phyloP scores from a whole-genome alignment of 2,113 vertebrate species.

The Coregonus clupeaformis region DNA sequence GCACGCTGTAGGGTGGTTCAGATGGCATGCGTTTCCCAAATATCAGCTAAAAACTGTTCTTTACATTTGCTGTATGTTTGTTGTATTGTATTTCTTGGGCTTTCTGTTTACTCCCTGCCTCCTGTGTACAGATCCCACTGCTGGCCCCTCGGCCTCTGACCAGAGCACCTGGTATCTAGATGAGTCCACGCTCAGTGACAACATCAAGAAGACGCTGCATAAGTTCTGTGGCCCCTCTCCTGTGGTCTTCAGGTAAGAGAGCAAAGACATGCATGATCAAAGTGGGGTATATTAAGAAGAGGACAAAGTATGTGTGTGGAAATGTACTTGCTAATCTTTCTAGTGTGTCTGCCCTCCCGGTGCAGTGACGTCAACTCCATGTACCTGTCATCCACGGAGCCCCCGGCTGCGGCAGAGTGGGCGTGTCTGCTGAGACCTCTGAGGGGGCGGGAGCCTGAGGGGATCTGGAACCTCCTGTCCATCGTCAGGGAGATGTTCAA shows the following conservation, averaged over 20 bases:
- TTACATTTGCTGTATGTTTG: background rate
- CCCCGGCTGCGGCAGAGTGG: conserved; percentile 96
- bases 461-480: conserved; percentile 97
- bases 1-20: no score
- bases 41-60: no score
- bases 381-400: conserved; percentile 98
- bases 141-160: conserved; percentile 95
- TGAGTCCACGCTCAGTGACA: conserved; percentile 97
- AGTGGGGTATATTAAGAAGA: background rate
- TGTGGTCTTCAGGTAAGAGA: conserved; percentile 93
- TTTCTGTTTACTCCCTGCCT: conserved; percentile 8
- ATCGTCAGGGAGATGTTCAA: conserved; percentile 99
- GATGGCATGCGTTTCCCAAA: no score
- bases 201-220: conserved; percentile 99
- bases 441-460: conserved; percentile 92
- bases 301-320: background rate
- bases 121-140: conserved; percentile 85
- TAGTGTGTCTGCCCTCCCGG: background rate
- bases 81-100: background rate
- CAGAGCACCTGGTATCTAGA: conserved; percentile 99
- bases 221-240: conserved; percentile 98
- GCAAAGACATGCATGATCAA: background rate
- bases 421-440: conserved; percentile 93
- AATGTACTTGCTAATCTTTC: background rate
- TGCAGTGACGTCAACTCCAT: conserved; percentile 96